These are phyloP conservation scores for Nannospalax galili DNA, from an alignment of 2,113 vertebrate species.

Conservation along the genomic window DNA sequence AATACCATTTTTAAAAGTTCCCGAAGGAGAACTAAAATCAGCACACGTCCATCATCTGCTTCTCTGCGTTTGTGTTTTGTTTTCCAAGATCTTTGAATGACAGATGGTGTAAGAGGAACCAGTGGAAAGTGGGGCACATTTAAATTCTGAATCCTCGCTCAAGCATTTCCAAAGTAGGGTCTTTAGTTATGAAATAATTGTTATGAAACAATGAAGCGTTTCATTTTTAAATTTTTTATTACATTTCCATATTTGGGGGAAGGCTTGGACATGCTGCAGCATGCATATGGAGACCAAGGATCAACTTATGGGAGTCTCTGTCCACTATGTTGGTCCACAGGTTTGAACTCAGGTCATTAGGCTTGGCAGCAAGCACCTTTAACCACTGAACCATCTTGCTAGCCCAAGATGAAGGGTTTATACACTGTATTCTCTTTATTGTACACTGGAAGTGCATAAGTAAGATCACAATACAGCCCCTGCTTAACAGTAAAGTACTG, in stretches of 20 bases:
- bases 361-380: too few species aligned
- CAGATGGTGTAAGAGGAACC: not conserved
- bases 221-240: too few species aligned
- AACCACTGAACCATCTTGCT: too few species aligned
- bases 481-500: not conserved
- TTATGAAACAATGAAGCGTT: too few species aligned
- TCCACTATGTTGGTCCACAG: too few species aligned
- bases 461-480: not conserved
- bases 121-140: not conserved
- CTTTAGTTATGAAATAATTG: not conserved
- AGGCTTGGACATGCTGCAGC: too few species aligned
- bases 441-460: not conserved
- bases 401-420: not conserved
- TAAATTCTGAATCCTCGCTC: not conserved
- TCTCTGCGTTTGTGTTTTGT: not conserved
- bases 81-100: not conserved
- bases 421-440: not conserved
- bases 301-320: too few species aligned
- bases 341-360: too few species aligned
- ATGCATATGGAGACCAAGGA: not conserved
- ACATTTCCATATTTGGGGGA: too few species aligned
- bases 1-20: not conserved
- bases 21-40: constrained; percentile 8
- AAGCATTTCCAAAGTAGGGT: not conserved
- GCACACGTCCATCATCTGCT: not conserved